Evolutionary conservation across 2,797 vertebrate species (phyloP).

Genomic region (Trematomus bernacchii): DNA sequence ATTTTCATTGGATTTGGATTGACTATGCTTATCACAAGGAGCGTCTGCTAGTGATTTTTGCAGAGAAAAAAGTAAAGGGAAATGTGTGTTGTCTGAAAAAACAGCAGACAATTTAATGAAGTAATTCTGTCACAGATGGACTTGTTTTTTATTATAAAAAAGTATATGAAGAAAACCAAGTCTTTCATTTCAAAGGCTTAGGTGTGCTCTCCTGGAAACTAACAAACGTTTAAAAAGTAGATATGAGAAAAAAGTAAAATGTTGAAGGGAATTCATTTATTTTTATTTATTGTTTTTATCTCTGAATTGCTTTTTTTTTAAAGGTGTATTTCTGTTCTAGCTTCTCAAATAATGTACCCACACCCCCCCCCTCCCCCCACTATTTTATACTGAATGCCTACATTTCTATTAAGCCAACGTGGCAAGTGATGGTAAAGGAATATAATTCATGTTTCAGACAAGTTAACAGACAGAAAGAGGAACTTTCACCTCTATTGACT

Average conservation of each 20-base stretch:
- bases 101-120: slow-evolving; percentile 90
- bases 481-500: slow-evolving; percentile 59
- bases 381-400: slow-evolving; percentile 51
- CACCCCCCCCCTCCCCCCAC: slow-evolving; percentile 14
- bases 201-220: slow-evolving; percentile 85
- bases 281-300: slow-evolving; percentile 89
- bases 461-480: slow-evolving; percentile 57
- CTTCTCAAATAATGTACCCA: slow-evolving; percentile 49
- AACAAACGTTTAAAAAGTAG: slow-evolving; percentile 88
- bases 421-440: slow-evolving; percentile 57
- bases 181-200: slow-evolving; percentile 91
- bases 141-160: slow-evolving; percentile 88
- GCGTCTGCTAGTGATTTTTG: slow-evolving; percentile 81
- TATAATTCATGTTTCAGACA: slow-evolving; percentile 59
- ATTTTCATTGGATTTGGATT: slow-evolving; percentile 90
- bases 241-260: slow-evolving; percentile 82
- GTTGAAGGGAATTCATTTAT: slow-evolving; percentile 89
- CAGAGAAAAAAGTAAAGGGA: slow-evolving; percentile 87
- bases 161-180: slow-evolving; percentile 90
- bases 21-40: slow-evolving; percentile 81
- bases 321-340: slow-evolving; percentile 74
- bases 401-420: slow-evolving; percentile 55
- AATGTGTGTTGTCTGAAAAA: slow-evolving; percentile 88
- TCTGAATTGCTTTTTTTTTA: slow-evolving; percentile 76
- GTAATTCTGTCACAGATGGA: slow-evolving; percentile 92